Base-by-base conservation (phyloP, 2,797 vertebrate genomes). In the Crocidura indochinensis region DNA sequence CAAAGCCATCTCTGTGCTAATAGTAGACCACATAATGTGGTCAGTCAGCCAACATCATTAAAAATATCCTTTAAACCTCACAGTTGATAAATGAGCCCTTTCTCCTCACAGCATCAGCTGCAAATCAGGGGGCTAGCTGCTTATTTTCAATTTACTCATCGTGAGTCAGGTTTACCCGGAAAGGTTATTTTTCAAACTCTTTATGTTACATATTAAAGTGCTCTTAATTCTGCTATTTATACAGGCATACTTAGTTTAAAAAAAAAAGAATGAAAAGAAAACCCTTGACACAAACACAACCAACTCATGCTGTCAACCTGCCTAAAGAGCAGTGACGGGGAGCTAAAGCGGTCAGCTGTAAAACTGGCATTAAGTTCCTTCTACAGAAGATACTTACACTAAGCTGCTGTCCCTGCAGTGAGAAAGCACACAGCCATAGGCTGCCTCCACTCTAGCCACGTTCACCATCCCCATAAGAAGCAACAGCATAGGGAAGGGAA, bases 11-110 rank as follows among this genome's bases (percentile, higher is more conserved):
- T 85, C 69, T 74, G 46, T 81, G 73, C 68, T 94, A 83, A 78
- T 46, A 88, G 79, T 15, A 88, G 69, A 86, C 64, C 85, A 49
- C 86, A 87, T 22, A 75, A 62, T 19, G 69, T 79, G 62, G 83
- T 44, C 87, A 84, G 47, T 15, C 80, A 82, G 77, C 24, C 53
- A 86, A 47, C n/a, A 64, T 46, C 24, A 81, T 75, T 84, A 91
- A 80, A 94, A 78, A 86, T 60, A 91, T 31, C 27, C 47, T 73
- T 80, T 74, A 85, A 74, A 84, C 86, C 56, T 85, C 77, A 84
- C 88, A 64, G 49, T 46, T 67, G 81, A 71, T 62, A 77, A 88
- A 20, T 10, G 22, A 91, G 83, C 53, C 65, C 51, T 91, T 91
- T 79, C 60, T 73, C 82, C 38, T 84, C 38, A 68, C 0, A 76